A percentile compares a stretch with the other conserved stretches of the same genome.
These are phyloP conservation scores for Novumbra hubbsi DNA, from an alignment of 2,797 vertebrate genomes.

Conservation along the genomic window DNA sequence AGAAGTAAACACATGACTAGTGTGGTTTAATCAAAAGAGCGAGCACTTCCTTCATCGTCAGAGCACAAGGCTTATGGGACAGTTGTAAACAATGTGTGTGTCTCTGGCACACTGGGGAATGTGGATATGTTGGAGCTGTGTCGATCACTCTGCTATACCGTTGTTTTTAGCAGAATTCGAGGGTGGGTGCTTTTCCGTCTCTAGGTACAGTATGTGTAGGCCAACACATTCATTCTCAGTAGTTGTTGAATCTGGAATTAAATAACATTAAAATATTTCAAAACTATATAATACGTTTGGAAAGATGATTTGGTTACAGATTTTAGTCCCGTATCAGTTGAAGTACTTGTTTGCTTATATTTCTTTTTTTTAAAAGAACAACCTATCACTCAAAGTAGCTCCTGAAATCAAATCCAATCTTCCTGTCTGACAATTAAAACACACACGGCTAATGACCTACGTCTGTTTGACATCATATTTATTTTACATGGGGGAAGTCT, in stretches of 20 bases:
- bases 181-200: not conserved
- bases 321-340: constrained; percentile 11
- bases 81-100: constrained; percentile 36
- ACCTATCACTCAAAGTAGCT: constrained; percentile 38
- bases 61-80: constrained; percentile 48
- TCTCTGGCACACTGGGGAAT: constrained; percentile 24
- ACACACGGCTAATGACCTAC: constrained; percentile 52
- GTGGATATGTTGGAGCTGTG: constrained; percentile 14
- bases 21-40: constrained; percentile 69
- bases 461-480: constrained; percentile 64
- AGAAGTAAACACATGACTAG: constrained; percentile 66
- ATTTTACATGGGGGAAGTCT: constrained; percentile 47
- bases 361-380: constrained; percentile 17
- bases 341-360: constrained; percentile 20
- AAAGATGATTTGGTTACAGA: not conserved
- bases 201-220: not conserved
- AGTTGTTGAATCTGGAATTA: not conserved
- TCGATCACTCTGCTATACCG: not conserved
- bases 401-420: constrained; percentile 51
- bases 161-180: not conserved
- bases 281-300: constrained; percentile 22
- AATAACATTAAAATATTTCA: not conserved
- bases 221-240: not conserved
- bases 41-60: constrained; percentile 49
- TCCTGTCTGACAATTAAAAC: constrained; percentile 56